These are phyloP conservation scores for Scaptomyza graminum DNA, from an alignment of 1,140 invertebrate genomes.

Conservation along the genomic window DNA sequence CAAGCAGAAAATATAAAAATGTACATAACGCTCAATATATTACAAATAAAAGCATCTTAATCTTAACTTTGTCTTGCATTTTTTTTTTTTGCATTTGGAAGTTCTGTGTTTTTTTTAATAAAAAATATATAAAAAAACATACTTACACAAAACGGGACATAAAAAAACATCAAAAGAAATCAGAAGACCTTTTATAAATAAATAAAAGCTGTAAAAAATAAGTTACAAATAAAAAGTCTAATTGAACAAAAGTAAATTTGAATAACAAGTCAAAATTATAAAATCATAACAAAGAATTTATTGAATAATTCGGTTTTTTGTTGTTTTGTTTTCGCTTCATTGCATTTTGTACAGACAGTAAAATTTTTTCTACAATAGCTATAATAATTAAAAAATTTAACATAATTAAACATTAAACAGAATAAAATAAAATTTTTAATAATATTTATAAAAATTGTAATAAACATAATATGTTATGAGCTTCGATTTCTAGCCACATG, in stretches of 20 bases:
- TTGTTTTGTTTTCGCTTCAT: constrained; percentile 11
- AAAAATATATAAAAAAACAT: constrained; percentile 6
- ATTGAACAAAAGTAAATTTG: constrained; percentile 9
- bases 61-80: no score
- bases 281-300: constrained; percentile 73
- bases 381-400: constrained; percentile 60
- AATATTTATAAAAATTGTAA: constrained; percentile 26
- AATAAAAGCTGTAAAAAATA: constrained; percentile 21
- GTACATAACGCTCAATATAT: neutral
- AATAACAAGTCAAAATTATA: constrained; percentile 36
- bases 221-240: constrained; percentile 2
- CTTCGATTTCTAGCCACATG: constrained; percentile 23
- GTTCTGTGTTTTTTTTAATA: neutral
- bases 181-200: constrained; percentile 7
- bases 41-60: no score
- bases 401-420: constrained; percentile 42
- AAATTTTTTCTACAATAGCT: constrained; percentile 47
- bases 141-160: constrained; percentile 32
- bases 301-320: constrained; percentile 50
- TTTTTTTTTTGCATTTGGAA: no score
- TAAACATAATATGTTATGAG: constrained; percentile 59
- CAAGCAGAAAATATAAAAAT: neutral
- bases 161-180: constrained; percentile 19
- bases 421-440: constrained; percentile 14
- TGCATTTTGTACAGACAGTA: no score